Conservation (phyloP, 2,797 vertebrate species). For the Acrossocheilus wenchowensis region DNA sequence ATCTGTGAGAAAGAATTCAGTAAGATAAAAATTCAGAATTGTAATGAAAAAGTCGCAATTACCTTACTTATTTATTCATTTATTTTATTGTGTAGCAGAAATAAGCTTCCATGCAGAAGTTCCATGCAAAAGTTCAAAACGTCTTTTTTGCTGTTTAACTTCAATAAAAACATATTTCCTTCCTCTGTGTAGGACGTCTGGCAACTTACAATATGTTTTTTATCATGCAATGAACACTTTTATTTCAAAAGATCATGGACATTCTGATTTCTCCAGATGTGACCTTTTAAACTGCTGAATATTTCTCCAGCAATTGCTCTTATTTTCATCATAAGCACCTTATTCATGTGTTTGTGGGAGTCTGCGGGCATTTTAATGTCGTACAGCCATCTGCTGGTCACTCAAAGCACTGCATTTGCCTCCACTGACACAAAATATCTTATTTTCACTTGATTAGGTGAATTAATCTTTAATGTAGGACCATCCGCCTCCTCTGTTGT, state of each 20-base stretch:
- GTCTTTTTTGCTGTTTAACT: background rate
- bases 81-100: too few relatives aligned
- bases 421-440: background rate
- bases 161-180: background rate
- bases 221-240: background rate
- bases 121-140: background rate
- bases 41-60: background rate
- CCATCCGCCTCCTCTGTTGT: conserved; percentile 38
- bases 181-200: background rate
- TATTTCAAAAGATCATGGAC: too few relatives aligned
- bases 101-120: too few relatives aligned
- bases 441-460: background rate
- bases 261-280: background rate
- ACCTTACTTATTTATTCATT: too few relatives aligned
- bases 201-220: background rate
- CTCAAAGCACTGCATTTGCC: background rate
- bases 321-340: background rate
- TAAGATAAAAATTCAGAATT: background rate
- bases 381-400: conserved; percentile 34
- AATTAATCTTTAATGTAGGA: conserved; percentile 37
- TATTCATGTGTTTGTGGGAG: too few relatives aligned
- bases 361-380: background rate
- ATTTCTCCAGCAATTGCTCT: background rate
- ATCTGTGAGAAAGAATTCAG: too few relatives aligned
- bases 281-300: background rate